Evolutionary conservation across 2,113 vertebrate species (phyloP).

Genomic region (Hypocryptadius cinnamomeus): DNA sequence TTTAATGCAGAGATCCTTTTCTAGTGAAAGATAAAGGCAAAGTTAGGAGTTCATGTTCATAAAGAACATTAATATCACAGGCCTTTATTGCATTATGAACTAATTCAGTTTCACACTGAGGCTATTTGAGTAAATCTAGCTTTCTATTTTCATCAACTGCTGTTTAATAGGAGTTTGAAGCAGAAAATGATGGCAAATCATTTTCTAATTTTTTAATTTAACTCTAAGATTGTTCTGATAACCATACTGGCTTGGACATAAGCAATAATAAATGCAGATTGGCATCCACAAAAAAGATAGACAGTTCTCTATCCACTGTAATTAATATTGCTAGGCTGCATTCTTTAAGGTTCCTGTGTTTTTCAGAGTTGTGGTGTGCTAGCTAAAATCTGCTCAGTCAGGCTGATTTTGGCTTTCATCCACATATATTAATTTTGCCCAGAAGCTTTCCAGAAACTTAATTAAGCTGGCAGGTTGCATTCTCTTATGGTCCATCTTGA

Average conservation of each 20-base stretch:
- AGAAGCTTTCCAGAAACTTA: conserved; percentile 58
- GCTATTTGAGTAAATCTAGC: background rate
- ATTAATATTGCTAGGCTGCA: conserved; percentile 25
- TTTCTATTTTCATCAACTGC: conserved; percentile 28
- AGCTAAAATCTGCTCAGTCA: conserved; percentile 33
- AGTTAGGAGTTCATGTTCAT: background rate
- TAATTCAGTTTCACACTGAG: conserved; percentile 19
- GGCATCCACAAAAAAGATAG: conserved; percentile 9
- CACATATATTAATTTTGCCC: conserved; percentile 50
- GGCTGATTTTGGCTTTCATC: conserved; percentile 45
- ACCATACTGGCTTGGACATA: conserved; percentile 30
- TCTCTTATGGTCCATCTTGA: conserved; percentile 23
- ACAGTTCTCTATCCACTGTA: background rate
- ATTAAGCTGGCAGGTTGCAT: conserved; percentile 56
- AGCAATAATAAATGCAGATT: conserved; percentile 25
- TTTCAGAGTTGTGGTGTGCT: conserved; percentile 12
- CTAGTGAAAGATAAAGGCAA: background rate
- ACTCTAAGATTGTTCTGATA: conserved; percentile 21
- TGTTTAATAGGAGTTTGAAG: conserved; percentile 25
- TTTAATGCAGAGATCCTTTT: background rate
- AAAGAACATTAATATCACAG: background rate
- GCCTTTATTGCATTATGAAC: background rate
- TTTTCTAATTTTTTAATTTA: conserved; percentile 53
- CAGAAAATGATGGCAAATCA: conserved; percentile 11
- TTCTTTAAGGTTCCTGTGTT: background rate